Base-by-base conservation (phyloP, 2,113 vertebrate species). In the Chlorocebus sabaeus region DNA sequence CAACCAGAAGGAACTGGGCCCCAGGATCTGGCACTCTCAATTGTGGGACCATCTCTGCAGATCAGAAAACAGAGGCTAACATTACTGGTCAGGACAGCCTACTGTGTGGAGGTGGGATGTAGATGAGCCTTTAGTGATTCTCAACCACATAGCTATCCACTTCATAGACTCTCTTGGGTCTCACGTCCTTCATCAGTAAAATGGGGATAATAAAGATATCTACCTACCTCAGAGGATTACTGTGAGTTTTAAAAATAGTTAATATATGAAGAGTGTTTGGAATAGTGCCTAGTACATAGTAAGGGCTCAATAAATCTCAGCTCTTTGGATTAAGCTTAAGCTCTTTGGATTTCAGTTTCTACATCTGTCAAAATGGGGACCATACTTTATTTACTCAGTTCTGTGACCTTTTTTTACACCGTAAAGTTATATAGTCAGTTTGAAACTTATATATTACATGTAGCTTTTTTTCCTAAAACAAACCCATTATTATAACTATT, bases 181-280 rank as follows among this genome's bases (percentile, higher is more conserved):
- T 93, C 20, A 86, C 32, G 82, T 82, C 50, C 48, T 9, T 88
- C 52, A 75, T 79, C 70, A 89, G 7, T 48, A 43, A 92, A 76
- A 78, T 70, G 38, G 9, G 14, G 8, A 40, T 79, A 82, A 89
- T 73, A 35, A 78, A 95, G 38, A 6, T 76, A 48, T 25, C n/a
- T 68, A 70, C 61, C 27, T 64, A 64, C 45, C 22, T 92, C 27
- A 43, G 1, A 94, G 3, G 38, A 9, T 35, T 73, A 3, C 10
- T 91, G n/a, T 89, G 43, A 92, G 10, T 50, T 95, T 94, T 86
- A 78, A 48, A 72, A 85, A 55, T 38, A 95, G 16, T 55, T 81
- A 76, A 43, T 92, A 64, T 73, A 20, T 23, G 18, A 90, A 67
- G 67, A 55, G 13, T 72, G 18, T n/a, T 82, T 93, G 72, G 72